These are phyloP conservation scores for Entosphenus tridentatus DNA, from an alignment of 2,113 vertebrate genomes.

Conservation along the genomic window DNA sequence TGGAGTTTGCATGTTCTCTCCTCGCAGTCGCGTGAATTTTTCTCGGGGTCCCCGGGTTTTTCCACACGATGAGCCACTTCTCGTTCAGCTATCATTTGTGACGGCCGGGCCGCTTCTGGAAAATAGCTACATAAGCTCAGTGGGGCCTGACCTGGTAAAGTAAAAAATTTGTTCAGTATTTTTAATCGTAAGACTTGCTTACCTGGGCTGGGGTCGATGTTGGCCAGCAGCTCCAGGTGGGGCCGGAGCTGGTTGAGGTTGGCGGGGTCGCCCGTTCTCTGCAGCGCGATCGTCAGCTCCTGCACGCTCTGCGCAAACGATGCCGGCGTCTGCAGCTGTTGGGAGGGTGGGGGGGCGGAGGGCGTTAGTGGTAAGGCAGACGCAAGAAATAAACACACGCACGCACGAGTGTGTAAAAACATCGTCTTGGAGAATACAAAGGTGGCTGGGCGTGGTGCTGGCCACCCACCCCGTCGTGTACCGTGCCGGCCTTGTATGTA, in stretches of 20 bases:
- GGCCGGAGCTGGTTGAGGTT: conserved; percentile 67
- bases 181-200: conserved; percentile 6
- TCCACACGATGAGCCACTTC: too few relatives aligned
- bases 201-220: conserved; percentile 92
- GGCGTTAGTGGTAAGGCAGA: not conserved
- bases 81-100: too few relatives aligned
- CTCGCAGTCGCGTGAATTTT: too few relatives aligned
- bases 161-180: too few relatives aligned
- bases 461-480: too few relatives aligned
- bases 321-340: conserved; percentile 71
- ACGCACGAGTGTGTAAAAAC: not conserved
- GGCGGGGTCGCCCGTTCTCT: conserved; percentile 75
- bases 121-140: too few relatives aligned
- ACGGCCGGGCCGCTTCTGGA: too few relatives aligned
- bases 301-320: conserved; percentile 93
- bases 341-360: not conserved
- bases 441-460: too few relatives aligned
- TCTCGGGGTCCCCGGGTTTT: too few relatives aligned
- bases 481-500: too few relatives aligned
- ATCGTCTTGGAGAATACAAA: not conserved
- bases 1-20: too few relatives aligned
- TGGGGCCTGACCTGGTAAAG: too few relatives aligned
- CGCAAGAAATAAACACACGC: not conserved
- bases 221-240: conserved; percentile 68
- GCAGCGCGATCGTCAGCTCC: conserved; percentile 80